Percentiles rank a stretch among this genome's conserved stretches.
Conservation (phyloP, 2,113 vertebrate genomes). For the Rafetus swinhoei region DNA sequence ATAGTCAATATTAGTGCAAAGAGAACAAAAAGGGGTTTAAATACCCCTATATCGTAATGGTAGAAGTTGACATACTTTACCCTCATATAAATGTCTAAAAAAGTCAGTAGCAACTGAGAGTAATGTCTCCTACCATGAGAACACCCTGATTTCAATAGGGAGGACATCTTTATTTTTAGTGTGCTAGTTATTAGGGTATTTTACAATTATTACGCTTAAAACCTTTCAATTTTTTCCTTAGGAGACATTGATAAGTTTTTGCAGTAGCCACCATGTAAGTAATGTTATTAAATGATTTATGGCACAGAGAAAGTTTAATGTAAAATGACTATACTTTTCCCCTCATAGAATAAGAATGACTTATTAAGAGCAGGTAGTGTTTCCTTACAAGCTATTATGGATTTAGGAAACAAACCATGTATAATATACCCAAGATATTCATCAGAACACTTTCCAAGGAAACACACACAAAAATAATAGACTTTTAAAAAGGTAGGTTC, state of each 20-base stretch:
- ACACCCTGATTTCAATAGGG: background rate
- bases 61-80: background rate
- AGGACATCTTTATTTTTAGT: background rate
- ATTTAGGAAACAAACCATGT: conserved; percentile 25
- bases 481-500: conserved; percentile 8
- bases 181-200: background rate
- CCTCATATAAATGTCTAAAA: background rate
- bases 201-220: background rate
- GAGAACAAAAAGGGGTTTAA: background rate
- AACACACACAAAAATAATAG: background rate
- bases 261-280: background rate
- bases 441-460: background rate
- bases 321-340: background rate
- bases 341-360: conserved; percentile 38
- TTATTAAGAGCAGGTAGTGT: background rate
- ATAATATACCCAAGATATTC: background rate
- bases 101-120: background rate
- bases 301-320: conserved; percentile 12
- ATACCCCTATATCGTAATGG: background rate
- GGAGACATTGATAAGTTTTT: background rate
- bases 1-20: background rate
- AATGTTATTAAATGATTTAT: conserved; percentile 25
- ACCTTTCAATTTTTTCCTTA: background rate
- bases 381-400: conserved; percentile 3
- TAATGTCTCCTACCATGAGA: background rate